These are phyloP conservation scores for Dorcus hopei DNA, from an alignment of 2,888 invertebrate genomes.

Conservation along the genomic window DNA sequence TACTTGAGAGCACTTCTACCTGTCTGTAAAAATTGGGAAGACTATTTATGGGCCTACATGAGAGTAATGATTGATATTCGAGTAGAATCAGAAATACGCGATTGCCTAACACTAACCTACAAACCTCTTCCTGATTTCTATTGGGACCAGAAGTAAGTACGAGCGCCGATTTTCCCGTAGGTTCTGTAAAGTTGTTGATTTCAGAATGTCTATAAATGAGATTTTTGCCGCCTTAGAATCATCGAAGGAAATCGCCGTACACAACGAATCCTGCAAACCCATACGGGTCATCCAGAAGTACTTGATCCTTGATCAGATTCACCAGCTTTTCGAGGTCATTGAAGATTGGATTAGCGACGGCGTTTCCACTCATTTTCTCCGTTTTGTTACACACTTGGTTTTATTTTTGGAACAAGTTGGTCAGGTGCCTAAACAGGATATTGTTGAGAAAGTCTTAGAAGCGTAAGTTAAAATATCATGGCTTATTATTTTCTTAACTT, in stretches of 20 bases:
- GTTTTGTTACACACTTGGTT: slow-evolving; percentile 83
- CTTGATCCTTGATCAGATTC: slow-evolving; percentile 79
- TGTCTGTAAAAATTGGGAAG: slow-evolving; percentile 82
- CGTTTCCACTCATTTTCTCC: slow-evolving; percentile 58
- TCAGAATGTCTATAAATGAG: slow-evolving; percentile 63
- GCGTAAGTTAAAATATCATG: slow-evolving; percentile 51
- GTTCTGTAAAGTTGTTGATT: slow-evolving; percentile 17
- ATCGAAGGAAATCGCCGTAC: slow-evolving; percentile 55
- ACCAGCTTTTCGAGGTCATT: slow-evolving; percentile 69
- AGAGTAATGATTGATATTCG: slow-evolving; percentile 77
- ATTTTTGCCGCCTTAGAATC: slow-evolving; percentile 67
- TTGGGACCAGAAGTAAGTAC: slow-evolving; percentile 57
- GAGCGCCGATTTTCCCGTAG: not conserved
- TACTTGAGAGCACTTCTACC: slow-evolving; percentile 74
- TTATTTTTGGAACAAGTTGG: slow-evolving; percentile 80
- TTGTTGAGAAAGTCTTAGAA: slow-evolving; percentile 73
- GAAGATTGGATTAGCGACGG: slow-evolving; percentile 61
- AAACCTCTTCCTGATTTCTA: slow-evolving; percentile 62
- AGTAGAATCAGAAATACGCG: slow-evolving; percentile 76
- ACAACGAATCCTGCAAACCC: slow-evolving; percentile 60
- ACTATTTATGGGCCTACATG: slow-evolving; percentile 85
- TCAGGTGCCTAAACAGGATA: slow-evolving; percentile 64
- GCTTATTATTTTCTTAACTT: too few species aligned
- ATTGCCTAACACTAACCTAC: slow-evolving; percentile 56
- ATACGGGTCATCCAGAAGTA: slow-evolving; percentile 79